These are phyloP conservation scores for Heteractis magnifica DNA, from an alignment of 92 coral and sea anemone species.

Conservation along the genomic window DNA sequence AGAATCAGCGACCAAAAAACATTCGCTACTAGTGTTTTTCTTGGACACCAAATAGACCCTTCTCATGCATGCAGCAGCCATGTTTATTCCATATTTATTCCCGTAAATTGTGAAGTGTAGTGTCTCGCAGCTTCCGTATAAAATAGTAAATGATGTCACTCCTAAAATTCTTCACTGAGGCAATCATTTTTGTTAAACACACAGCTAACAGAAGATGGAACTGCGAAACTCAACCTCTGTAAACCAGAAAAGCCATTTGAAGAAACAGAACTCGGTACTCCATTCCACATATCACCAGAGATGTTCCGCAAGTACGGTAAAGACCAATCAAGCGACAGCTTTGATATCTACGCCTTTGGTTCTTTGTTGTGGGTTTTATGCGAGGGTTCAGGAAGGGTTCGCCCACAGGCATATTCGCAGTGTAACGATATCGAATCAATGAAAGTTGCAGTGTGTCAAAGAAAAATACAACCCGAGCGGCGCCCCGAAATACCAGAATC, in stretches of 20 bases:
- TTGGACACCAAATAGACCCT: too few relatives aligned
- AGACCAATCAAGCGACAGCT: constrained; percentile 22
- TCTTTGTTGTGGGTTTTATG: constrained; percentile 58
- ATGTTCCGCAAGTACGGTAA: constrained; percentile 40
- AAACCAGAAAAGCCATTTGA: constrained; percentile 64
- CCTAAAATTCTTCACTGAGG: background rate
- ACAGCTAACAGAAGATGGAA: constrained; percentile 48
- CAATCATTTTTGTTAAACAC: background rate
- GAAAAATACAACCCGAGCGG: constrained; percentile 43
- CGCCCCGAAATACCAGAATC: constrained; percentile 44
- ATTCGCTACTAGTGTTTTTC: too few relatives aligned
- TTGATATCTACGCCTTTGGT: constrained; percentile 67
- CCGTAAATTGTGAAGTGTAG: too few relatives aligned
- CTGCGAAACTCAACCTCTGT: constrained; percentile 57
- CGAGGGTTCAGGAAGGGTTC: constrained; percentile 54
- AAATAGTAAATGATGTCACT: background rate
- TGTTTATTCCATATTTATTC: too few relatives aligned
- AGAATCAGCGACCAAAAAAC: too few relatives aligned
- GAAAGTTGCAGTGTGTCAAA: constrained; percentile 42
- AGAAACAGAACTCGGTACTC: constrained; percentile 45
- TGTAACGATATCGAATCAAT: constrained; percentile 41
- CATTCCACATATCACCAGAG: constrained; percentile 54
- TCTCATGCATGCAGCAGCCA: too few relatives aligned
- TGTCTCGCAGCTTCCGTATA: too few relatives aligned
- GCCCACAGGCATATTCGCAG: constrained; percentile 45